phyloP scores from a whole-genome alignment of 2,888 invertebrate species.

The Conomelus anceps region DNA sequence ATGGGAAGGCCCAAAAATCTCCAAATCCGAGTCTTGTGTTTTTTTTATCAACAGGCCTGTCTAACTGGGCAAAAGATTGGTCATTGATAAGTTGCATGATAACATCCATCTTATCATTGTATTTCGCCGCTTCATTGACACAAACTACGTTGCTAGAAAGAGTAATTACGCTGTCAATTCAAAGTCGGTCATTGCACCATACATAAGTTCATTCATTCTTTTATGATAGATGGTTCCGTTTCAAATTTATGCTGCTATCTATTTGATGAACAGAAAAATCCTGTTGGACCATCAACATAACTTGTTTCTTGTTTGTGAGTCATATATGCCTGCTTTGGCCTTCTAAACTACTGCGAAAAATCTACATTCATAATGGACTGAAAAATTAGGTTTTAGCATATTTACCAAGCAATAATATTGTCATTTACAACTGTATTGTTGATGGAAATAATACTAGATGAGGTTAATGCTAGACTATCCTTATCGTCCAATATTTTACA shows the following conservation, averaged over 20 bases:
- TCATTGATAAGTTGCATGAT: background rate
- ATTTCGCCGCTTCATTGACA: background rate
- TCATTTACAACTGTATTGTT: too few relatives aligned
- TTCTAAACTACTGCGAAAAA: background rate
- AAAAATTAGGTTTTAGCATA: background rate
- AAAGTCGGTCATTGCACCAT: background rate
- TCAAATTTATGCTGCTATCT: background rate
- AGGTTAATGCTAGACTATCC: too few relatives aligned
- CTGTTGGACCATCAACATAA: background rate
- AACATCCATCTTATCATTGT: background rate
- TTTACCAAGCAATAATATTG: too few relatives aligned
- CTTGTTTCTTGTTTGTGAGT: background rate
- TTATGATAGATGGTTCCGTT: background rate
- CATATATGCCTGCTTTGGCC: background rate
- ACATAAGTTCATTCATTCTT: background rate
- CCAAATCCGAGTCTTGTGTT: too few relatives aligned
- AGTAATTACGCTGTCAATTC: background rate
- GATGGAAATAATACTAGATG: too few relatives aligned
- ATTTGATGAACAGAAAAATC: background rate
- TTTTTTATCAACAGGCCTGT: too few relatives aligned
- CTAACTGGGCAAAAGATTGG: background rate
- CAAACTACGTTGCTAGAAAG: background rate
- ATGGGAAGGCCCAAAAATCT: too few relatives aligned
- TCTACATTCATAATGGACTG: background rate
- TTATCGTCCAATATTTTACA: too few relatives aligned